Evolutionary conservation across 2,888 invertebrate species (phyloP), one percentile per base, ranked within the genome.

Genomic region (Zele albiditarsus): DNA sequence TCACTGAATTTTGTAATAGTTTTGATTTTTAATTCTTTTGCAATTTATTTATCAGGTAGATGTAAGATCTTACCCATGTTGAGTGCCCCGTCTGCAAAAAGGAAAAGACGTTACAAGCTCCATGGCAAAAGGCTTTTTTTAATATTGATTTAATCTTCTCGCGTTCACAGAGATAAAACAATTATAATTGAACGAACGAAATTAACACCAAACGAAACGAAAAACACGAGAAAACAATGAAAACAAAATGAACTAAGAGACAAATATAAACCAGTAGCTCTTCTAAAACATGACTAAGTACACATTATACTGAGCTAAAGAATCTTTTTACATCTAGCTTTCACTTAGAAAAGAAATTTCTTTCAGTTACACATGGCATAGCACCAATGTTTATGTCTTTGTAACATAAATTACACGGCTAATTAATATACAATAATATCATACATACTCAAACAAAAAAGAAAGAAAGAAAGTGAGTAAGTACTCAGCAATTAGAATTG

Each of bases 31-130:
- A n/a, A n/a, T 53, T 16, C 23, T 53, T 53, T 23, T n/a, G 2
- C 38, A 53, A 53, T 20, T 53, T 53, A 8, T 68, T 53, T 10
- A 57, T 70, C 25, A 60, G 27, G 57, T 31, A 33, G 42, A 68
- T 68, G 60, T 63, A 33, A 70, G 27, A 76, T 73, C 88, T 88
- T 85, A 89, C 89, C 89, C 84, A 87, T 86, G 79, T 87, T 87
- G 79, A 88, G 87, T 74, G 87, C 88, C 77, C 89, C 88, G 88
- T 89, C 89, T 89, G 86, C 60, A 86, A 88, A 79, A 76, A 82
- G 71, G 70, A 68, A 77, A 28, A 77, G 49, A 67, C 74, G 63
- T 75, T 71, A 72, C 73, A 75, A 53, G 49, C 73, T 66, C 58
- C 49, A 27, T 60, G 69, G 71, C 68, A 77, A 78, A 49, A 31